Evolutionary conservation across 2,888 invertebrate species (phyloP), one percentile per base, ranked within the genome.

Genomic region (Siphlonurus alternatus): DNA sequence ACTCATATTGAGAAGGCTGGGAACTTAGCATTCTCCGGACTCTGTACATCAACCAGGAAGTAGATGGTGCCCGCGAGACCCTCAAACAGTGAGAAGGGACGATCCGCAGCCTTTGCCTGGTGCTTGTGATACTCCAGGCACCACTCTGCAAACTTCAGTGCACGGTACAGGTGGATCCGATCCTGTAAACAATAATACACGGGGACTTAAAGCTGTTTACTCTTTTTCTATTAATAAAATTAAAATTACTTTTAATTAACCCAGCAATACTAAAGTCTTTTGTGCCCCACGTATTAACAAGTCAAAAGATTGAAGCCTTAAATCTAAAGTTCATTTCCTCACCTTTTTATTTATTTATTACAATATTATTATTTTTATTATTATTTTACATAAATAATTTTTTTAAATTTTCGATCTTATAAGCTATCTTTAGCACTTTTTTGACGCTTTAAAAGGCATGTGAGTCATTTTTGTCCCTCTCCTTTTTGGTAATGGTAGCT

Each of bases 21-120:
- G 73, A 93, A 92, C 72, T 81, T 84, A 0, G 91, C 86, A 19
- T 81, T 74, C 53, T 74, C 68, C 0, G 87, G 84, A 64, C 83
- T 74, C 66, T 81, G 77, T 62, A 92, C 74, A 71, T 93, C 91
- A 54, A 82, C 74, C 25, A 89, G 78, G 69, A 89, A 83, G 73
- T 88, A 90, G 69, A 90, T 79, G 0, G 87, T 83, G 19, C 93
- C 93, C 56, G 88, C 80, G 66, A 89, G 74, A 22, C 84, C 93
- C 81, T 94, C 93, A 73, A 87, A 93, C 61, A 94, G 76, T 0
- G 93, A 93, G 62, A 83, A 82, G 0, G 92, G 93, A 65, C 87
- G 77, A 74, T 93, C 93, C 0, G 93, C 88, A n/a, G 70, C 71
- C 64, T 75, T 72, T 65, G 75, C 78, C 25, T 78, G 79, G 71